A percentile compares a stretch with the other conserved stretches of the same genome.
These are phyloP conservation scores for Acanthurus lineatus DNA, from an alignment of 2,797 vertebrate genomes.

Conservation along the genomic window DNA sequence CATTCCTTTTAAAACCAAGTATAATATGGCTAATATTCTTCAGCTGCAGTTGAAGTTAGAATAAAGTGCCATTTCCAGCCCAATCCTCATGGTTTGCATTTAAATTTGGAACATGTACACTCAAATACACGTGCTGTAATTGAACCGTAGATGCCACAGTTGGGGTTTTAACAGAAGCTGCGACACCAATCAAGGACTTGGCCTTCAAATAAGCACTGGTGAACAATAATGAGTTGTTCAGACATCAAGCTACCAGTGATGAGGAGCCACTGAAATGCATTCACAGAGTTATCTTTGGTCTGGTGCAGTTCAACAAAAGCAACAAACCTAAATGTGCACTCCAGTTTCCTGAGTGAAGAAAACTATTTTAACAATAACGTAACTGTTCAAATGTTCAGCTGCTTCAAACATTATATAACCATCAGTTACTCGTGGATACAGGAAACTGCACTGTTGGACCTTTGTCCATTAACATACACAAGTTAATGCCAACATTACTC, in stretches of 20 bases:
- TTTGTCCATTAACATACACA: slow-evolving; percentile 40
- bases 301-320: slow-evolving; percentile 16
- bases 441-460: slow-evolving; percentile 48
- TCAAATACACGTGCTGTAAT: not conserved
- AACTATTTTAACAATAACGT: slow-evolving; percentile 45
- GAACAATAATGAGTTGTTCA: slow-evolving; percentile 6
- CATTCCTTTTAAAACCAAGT: slow-evolving; percentile 17
- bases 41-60: slow-evolving; percentile 27
- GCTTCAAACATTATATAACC: slow-evolving; percentile 36
- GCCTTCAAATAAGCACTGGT: not conserved
- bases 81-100: slow-evolving; percentile 15
- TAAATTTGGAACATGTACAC: not conserved
- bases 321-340: slow-evolving; percentile 7
- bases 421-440: slow-evolving; percentile 46
- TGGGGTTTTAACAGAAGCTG: not conserved
- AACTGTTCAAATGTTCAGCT: slow-evolving; percentile 47
- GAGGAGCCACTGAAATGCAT: slow-evolving; percentile 1
- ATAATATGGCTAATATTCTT: slow-evolving; percentile 14
- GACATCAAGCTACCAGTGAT: not conserved
- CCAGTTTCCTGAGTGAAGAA: slow-evolving; percentile 14
- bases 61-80: slow-evolving; percentile 11
- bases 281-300: not conserved
- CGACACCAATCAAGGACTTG: not conserved
- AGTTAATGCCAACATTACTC: slow-evolving; percentile 66
- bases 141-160: slow-evolving; percentile 7